Conservation (phyloP, 2,797 vertebrate genomes). For the Alcedo quadribrachys region DNA sequence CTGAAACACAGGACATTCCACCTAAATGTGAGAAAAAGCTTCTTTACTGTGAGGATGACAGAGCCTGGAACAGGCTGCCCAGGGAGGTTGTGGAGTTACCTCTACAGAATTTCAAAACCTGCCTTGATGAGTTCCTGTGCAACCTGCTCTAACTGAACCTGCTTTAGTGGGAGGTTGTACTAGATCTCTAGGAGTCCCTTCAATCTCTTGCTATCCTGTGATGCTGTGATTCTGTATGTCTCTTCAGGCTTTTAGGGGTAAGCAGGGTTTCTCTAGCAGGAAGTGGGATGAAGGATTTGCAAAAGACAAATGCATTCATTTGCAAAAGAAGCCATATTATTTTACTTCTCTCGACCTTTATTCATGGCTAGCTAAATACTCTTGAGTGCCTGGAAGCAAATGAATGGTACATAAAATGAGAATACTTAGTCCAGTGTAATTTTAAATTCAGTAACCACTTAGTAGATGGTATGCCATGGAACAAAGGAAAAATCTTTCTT, state of each 20-base stretch:
- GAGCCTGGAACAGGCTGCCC: neutral
- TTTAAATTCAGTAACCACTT: neutral
- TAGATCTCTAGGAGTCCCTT: neutral
- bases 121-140: neutral
- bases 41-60: neutral
- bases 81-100: neutral
- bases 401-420: neutral
- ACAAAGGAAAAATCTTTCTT: neutral
- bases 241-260: neutral
- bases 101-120: neutral
- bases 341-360: neutral
- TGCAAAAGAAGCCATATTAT: neutral
- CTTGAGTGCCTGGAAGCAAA: neutral
- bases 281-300: neutral
- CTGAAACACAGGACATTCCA: neutral
- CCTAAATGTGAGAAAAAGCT: neutral
- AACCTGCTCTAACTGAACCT: neutral
- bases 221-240: neutral
- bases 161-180: neutral
- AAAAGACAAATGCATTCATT: neutral
- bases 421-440: neutral
- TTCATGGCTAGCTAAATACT: neutral
- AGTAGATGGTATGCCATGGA: neutral
- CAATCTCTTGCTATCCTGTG: neutral
- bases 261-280: neutral